Percentiles rank a stretch among this genome's conserved stretches.
Evolutionary conservation across 2,113 vertebrate species (phyloP).

Genomic region (Oenanthe oenanthe): DNA sequence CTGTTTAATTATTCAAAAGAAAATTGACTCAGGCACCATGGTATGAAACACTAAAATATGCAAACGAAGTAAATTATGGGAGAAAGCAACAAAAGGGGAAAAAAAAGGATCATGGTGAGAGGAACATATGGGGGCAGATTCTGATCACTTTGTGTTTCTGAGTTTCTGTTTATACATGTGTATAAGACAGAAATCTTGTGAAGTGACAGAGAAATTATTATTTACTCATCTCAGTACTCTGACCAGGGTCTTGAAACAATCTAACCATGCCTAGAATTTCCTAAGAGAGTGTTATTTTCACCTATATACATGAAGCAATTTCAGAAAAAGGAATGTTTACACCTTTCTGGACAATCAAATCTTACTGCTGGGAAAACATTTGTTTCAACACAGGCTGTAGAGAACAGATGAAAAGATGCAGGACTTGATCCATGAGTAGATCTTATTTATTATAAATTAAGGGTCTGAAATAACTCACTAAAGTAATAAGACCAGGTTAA

Average conservation of each 20-base stretch:
- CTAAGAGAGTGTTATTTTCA: slow-evolving; percentile 46
- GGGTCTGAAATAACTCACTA: not conserved
- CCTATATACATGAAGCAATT: slow-evolving; percentile 10
- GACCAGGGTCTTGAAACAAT: slow-evolving; percentile 24
- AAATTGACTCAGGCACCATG: slow-evolving; percentile 68
- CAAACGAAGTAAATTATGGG: slow-evolving; percentile 65
- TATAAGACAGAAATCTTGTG: not conserved
- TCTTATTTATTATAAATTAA: slow-evolving; percentile 2
- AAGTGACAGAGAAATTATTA: slow-evolving; percentile 24
- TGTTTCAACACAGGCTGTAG: not conserved
- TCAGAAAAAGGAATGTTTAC: slow-evolving; percentile 44
- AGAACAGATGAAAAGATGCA: not conserved
- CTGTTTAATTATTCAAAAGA: slow-evolving; percentile 70
- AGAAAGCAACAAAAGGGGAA: slow-evolving; percentile 37
- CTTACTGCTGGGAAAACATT: slow-evolving; percentile 22
- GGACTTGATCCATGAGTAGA: not conserved
- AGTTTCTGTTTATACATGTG: not conserved
- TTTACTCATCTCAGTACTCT: slow-evolving; percentile 20
- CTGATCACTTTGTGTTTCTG: not conserved
- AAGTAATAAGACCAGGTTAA: slow-evolving; percentile 5
- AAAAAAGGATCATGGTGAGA: not conserved
- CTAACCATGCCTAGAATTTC: slow-evolving; percentile 26
- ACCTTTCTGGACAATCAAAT: slow-evolving; percentile 42
- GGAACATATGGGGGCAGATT: not conserved
- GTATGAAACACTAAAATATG: slow-evolving; percentile 67